These are phyloP conservation scores for Bradypodion pumilum DNA, from an alignment of 2,797 vertebrate genomes.

Conservation along the genomic window DNA sequence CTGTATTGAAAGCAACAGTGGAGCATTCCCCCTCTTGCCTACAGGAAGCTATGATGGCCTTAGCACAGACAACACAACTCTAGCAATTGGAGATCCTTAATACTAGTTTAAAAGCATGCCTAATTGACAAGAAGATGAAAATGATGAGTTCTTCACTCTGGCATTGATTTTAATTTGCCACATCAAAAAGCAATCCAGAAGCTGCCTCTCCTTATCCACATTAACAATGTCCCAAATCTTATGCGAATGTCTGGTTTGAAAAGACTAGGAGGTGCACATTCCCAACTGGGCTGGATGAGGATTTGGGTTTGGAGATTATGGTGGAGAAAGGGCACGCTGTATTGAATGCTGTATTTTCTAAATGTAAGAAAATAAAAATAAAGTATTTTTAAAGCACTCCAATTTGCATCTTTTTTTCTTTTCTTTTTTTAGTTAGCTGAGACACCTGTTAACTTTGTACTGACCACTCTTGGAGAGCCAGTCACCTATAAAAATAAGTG, in stretches of 20 bases:
- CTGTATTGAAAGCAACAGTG: neutral
- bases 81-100: neutral
- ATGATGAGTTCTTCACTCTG: neutral
- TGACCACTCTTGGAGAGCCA: neutral
- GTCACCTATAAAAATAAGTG: neutral
- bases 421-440: neutral
- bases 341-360: slow-evolving; percentile 83
- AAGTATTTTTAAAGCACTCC: slow-evolving; percentile 82
- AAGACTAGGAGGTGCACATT: slow-evolving; percentile 24
- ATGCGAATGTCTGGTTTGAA: neutral
- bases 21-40: neutral
- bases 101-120: neutral
- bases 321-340: slow-evolving; percentile 65
- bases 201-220: neutral
- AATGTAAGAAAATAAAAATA: slow-evolving; percentile 66
- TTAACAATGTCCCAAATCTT: neutral
- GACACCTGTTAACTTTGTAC: neutral
- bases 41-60: neutral
- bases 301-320: slow-evolving; percentile 22
- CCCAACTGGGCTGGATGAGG: slow-evolving; percentile 18
- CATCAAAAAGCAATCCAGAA: neutral
- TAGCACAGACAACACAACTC: neutral
- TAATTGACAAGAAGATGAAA: neutral
- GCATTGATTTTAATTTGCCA: neutral
- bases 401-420: slow-evolving; percentile 10